Base-by-base conservation (phyloP, 2,888 invertebrate species). In the Cheilosia pagana region DNA sequence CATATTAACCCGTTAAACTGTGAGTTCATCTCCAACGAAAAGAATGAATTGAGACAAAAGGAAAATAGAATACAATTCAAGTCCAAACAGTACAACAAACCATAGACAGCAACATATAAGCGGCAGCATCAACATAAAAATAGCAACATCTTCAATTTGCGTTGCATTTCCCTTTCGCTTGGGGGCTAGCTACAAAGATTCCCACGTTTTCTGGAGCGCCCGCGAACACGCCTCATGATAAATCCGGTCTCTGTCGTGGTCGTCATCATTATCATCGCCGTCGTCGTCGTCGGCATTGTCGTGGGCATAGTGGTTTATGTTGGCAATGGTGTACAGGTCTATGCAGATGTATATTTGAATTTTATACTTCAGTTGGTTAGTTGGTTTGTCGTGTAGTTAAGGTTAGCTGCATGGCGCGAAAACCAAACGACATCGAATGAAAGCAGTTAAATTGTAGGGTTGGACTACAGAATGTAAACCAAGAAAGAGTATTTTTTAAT, bases 221-320 rank as follows among this genome's bases (percentile, higher is more conserved):
- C 25, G 67, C 50, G 59, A 68, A 76, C 53, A 60, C 76, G 67
- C 76, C 76, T 76, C 45, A 14, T 39, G 21, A 65, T 48, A 21
- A 65, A 75, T 75, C 65, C 28, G 57, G 75, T 57, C 65, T 28
- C 8, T 50, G n/a, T 71, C 3, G 59, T 59, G 10, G 48, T 57
- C 57, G 35, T 50, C 55, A 43, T 41, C 25, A n/a, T 55, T 14
- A 35, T 41, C 19, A 7, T 59, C 45, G 25, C 31, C 52, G 25
- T 45, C 52, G 16, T 39, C 50, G 16, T 31, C 39, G n/a, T 23
- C n/a, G 8, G 21, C 10, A 23, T 53, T 19, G 52, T 39, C 4
- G 39, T 25, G 14, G 53, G 35, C 35, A 35, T 35, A 12, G 21
- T n/a, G 48, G 23, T 28, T 62, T 31, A 19, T 48, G 7, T 4